Percentiles rank a stretch among this genome's conserved stretches.
These are phyloP conservation scores for Pipra filicauda DNA, from an alignment of 2,113 vertebrate species.

Conservation along the genomic window DNA sequence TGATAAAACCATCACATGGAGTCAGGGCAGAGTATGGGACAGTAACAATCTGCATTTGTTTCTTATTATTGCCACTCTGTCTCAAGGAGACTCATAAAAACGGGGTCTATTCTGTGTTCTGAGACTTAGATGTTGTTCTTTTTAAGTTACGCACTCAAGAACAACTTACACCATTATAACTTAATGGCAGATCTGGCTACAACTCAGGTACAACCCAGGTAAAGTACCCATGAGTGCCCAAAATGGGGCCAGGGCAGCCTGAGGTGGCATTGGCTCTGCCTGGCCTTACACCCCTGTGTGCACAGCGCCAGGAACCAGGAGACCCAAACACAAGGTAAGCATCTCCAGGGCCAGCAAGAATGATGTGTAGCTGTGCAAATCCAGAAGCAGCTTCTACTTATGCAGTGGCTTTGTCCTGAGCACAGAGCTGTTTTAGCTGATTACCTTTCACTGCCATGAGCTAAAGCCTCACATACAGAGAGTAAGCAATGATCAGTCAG, in stretches of 20 bases:
- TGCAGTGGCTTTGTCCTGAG: background rate
- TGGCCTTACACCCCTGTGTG: background rate
- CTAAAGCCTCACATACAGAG: background rate
- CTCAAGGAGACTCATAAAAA: background rate
- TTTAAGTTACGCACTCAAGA: background rate
- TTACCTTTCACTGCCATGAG: background rate
- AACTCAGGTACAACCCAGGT: background rate
- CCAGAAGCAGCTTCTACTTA: background rate
- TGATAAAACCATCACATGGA: background rate
- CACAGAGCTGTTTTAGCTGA: background rate
- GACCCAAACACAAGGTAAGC: background rate
- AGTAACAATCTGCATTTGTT: background rate
- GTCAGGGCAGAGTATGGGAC: background rate
- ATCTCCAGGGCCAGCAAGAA: background rate
- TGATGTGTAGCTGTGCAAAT: background rate
- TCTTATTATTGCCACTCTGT: background rate
- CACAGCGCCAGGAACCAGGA: background rate
- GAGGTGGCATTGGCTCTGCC: background rate
- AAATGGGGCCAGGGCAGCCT: background rate
- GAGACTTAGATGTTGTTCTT: background rate
- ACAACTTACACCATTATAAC: background rate
- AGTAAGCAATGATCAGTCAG: background rate
- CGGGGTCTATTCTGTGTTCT: background rate
- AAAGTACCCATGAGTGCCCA: background rate
- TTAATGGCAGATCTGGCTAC: background rate